phyloP scores from a whole-genome alignment of 2,888 invertebrate genomes.

The Plemyria rubiginata region DNA sequence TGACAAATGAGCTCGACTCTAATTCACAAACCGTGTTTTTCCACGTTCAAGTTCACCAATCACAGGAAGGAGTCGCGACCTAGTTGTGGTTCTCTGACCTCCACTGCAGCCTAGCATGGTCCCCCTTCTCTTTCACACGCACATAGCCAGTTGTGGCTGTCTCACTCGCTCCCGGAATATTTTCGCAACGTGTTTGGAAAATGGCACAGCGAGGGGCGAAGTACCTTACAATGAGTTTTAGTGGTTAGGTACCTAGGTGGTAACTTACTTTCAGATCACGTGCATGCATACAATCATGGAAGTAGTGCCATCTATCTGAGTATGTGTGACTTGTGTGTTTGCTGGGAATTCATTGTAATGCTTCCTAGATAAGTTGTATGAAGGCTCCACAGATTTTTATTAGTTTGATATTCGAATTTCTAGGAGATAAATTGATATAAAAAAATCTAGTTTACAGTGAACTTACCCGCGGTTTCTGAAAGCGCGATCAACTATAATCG shows the following conservation, averaged over 20 bases:
- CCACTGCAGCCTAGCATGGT: conserved; percentile 75
- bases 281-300: conserved; percentile 4
- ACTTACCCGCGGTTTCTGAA: too few species aligned
- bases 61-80: conserved; percentile 81
- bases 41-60: conserved; percentile 78
- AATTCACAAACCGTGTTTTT: conserved; percentile 77
- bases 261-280: conserved; percentile 19
- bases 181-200: conserved; percentile 80
- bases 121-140: conserved; percentile 57
- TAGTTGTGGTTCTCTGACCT: conserved; percentile 84
- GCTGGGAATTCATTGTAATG: not conserved
- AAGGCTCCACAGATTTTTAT: too few species aligned
- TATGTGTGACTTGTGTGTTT: conserved; percentile 7
- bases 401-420: too few species aligned
- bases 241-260: too few species aligned
- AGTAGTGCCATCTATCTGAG: conserved; percentile 12
- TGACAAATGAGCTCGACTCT: conserved; percentile 17
- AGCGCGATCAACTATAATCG: too few species aligned
- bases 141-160: conserved; percentile 38
- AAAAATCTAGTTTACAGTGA: too few species aligned
- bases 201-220: conserved; percentile 57
- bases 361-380: not conserved
- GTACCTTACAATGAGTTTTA: conserved; percentile 65
- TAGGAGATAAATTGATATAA: too few species aligned
- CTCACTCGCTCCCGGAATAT: conserved; percentile 80